Evolutionary conservation across 2,888 invertebrate genomes (phyloP).

Genomic region (Andrena praecox): DNA sequence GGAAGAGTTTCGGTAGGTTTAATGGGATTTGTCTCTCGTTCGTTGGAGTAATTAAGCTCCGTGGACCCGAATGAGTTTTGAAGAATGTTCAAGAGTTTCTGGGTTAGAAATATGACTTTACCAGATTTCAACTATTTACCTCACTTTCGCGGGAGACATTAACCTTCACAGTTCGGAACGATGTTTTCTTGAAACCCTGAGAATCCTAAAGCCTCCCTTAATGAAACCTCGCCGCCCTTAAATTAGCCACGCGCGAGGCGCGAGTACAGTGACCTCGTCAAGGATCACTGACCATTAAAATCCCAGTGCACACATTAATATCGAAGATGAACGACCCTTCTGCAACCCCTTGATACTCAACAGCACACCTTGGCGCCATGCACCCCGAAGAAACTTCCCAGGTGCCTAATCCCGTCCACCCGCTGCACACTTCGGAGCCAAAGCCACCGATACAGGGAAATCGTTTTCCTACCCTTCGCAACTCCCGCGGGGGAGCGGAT

Average conservation of each 20-base stretch:
- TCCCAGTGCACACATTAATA: no score
- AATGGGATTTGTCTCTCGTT: constrained; percentile 35
- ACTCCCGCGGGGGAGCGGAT: neutral
- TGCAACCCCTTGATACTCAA: neutral
- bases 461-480: neutral
- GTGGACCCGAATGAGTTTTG: neutral
- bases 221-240: no score
- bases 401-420: neutral
- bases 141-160: no score
- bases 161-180: no score
- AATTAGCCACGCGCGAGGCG: no score
- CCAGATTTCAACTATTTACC: neutral
- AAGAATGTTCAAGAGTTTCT: no score
- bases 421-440: neutral
- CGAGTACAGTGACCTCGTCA: no score
- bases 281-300: no score
- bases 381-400: neutral
- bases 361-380: neutral
- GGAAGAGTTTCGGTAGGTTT: constrained; percentile 24
- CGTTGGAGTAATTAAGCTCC: constrained; percentile 29
- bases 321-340: no score
- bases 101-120: no score
- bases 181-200: no score
- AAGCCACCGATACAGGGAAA: neutral
- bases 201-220: no score